These are phyloP conservation scores for Tethea ocularis DNA, from an alignment of 2,888 invertebrate species.

Conservation along the genomic window DNA sequence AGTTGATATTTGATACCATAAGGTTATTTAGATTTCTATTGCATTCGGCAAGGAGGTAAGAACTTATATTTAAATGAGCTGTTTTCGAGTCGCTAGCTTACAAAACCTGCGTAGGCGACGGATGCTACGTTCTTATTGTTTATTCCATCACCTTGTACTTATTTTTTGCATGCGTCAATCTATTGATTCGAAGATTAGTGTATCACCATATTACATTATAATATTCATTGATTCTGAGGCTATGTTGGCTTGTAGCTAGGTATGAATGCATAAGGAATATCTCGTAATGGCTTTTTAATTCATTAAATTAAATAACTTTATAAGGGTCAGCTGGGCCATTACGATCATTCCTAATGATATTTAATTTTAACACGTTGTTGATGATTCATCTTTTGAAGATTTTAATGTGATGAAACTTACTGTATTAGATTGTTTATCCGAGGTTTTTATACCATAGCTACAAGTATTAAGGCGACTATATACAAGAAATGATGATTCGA, in stretches of 20 bases:
- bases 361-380: constrained; percentile 7
- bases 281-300: constrained; percentile 1
- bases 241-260: too few relatives aligned
- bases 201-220: neutral
- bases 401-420: constrained; percentile 18
- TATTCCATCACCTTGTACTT: constrained; percentile 12
- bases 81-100: constrained; percentile 6
- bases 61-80: neutral
- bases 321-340: neutral
- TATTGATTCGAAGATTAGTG: neutral
- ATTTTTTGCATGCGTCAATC: neutral
- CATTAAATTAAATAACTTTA: neutral
- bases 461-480: neutral
- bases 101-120: constrained; percentile 20
- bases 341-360: constrained; percentile 4
- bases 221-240: too few relatives aligned
- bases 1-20: too few relatives aligned
- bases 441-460: neutral
- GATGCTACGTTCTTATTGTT: constrained; percentile 23
- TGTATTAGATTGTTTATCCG: too few relatives aligned
- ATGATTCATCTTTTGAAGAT: constrained; percentile 43
- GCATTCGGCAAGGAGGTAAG: too few relatives aligned
- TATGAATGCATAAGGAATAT: too few relatives aligned
- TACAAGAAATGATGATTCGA: too few relatives aligned
- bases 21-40: too few relatives aligned